Conservation (phyloP, 92 coral and sea anemone genomes). For the Parazoanthus swiftii region DNA sequence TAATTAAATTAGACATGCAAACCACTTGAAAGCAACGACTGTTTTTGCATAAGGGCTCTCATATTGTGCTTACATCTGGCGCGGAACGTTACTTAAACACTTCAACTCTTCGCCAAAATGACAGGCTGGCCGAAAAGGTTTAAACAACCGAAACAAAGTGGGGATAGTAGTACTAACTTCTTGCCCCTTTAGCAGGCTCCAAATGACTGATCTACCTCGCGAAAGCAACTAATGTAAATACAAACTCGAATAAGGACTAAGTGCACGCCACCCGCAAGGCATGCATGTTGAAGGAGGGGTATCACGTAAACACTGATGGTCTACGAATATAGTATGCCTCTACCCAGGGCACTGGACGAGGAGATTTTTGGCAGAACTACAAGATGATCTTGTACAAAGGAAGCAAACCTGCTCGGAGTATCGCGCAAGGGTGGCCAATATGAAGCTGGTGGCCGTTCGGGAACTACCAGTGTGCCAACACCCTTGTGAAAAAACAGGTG, state of each 20-base stretch:
- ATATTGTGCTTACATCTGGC: not conserved
- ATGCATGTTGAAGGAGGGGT: too few species aligned
- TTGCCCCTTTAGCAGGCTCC: too few species aligned
- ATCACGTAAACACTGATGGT: too few species aligned
- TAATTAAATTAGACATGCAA: not conserved
- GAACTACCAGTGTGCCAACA: conserved; percentile 26
- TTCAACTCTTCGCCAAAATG: too few species aligned
- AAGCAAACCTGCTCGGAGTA: not conserved
- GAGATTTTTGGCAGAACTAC: not conserved
- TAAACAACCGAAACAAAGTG: too few species aligned
- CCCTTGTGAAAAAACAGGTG: not conserved
- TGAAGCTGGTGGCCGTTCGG: conserved; percentile 23
- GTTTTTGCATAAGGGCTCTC: not conserved
- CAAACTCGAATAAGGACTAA: too few species aligned
- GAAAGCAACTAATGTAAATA: too few species aligned
- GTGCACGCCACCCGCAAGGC: too few species aligned
- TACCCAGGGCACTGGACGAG: conserved; percentile 28
- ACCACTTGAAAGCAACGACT: not conserved
- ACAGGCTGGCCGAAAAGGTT: too few species aligned
- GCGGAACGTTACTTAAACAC: not conserved
- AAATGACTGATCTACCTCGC: too few species aligned
- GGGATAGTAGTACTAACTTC: too few species aligned
- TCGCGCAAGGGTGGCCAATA: conserved; percentile 24
- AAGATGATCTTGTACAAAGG: not conserved
- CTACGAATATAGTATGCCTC: too few species aligned